Evolutionary conservation across 2,797 vertebrate species (phyloP).

Genomic region (Enteromius afrohamiltoni): DNA sequence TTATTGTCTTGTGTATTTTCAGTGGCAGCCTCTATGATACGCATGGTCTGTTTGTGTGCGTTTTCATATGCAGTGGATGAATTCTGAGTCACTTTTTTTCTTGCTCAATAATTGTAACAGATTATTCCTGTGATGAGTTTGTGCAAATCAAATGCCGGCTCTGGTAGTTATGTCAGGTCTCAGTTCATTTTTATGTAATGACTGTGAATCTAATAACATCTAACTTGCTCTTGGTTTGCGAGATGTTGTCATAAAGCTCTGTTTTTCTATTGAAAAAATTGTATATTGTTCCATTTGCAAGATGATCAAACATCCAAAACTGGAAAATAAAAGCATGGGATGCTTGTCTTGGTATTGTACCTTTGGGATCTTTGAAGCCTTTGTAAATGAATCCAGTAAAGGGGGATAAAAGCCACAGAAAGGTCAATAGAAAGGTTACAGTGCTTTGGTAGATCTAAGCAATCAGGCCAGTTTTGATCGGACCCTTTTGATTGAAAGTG

Average conservation of each 20-base stretch:
- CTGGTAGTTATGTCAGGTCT: background rate
- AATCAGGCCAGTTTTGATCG: slow-evolving; percentile 69
- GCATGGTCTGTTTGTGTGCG: slow-evolving; percentile 17
- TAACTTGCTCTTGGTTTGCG: background rate
- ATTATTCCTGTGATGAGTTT: slow-evolving; percentile 6
- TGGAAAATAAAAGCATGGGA: slow-evolving; percentile 35
- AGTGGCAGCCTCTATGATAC: slow-evolving; percentile 2
- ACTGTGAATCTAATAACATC: background rate
- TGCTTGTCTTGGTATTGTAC: slow-evolving; percentile 29
- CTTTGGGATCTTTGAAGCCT: slow-evolving; percentile 46
- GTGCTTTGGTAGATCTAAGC: slow-evolving; percentile 75
- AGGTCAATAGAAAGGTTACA: slow-evolving; percentile 75
- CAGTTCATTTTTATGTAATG: slow-evolving; percentile 3
- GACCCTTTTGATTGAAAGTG: slow-evolving; percentile 66
- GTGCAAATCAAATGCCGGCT: background rate
- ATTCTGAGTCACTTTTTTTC: background rate
- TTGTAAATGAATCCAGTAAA: slow-evolving; percentile 59
- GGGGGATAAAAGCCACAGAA: slow-evolving; percentile 72
- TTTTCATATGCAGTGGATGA: slow-evolving; percentile 9
- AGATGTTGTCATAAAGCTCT: background rate
- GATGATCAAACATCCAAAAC: background rate
- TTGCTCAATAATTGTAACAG: slow-evolving; percentile 9
- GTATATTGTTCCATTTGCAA: background rate
- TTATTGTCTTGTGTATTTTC: slow-evolving; percentile 41
- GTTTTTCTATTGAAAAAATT: background rate